Conservation (phyloP, 2,113 vertebrate species). For the Ursus arctos region DNA sequence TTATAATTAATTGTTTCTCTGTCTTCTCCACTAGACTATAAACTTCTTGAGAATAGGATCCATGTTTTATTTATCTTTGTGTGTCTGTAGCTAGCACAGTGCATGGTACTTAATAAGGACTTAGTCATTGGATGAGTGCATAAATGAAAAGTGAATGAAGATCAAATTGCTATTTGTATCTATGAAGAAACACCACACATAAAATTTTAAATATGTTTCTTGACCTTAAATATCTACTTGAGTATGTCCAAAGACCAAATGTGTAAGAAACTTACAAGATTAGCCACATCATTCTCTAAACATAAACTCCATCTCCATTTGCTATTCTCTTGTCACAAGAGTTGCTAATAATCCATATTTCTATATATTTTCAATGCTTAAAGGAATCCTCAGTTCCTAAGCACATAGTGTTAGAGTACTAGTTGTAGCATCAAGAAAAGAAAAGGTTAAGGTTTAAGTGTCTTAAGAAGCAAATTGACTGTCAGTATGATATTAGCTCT, state of each 20-base stretch:
- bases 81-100: neutral
- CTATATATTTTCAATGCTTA: neutral
- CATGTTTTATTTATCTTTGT: neutral
- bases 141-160: neutral
- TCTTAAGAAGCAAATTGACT: neutral
- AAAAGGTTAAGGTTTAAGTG: neutral
- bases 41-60: neutral
- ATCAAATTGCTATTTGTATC: neutral
- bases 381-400: neutral
- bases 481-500: neutral
- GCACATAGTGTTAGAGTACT: neutral
- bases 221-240: neutral
- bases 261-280: neutral
- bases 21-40: neutral
- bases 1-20: neutral
- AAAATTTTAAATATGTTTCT: neutral
- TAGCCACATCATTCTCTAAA: neutral
- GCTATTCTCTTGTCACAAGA: neutral
- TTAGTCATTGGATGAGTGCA: neutral
- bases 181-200: neutral
- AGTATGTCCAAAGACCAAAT: neutral
- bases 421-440: neutral
- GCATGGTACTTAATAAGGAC: neutral
- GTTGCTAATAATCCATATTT: neutral
- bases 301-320: neutral